Evolutionary conservation across 1,140 invertebrate genomes (phyloP).

Genomic region (Zaprionus kolodkinae): DNA sequence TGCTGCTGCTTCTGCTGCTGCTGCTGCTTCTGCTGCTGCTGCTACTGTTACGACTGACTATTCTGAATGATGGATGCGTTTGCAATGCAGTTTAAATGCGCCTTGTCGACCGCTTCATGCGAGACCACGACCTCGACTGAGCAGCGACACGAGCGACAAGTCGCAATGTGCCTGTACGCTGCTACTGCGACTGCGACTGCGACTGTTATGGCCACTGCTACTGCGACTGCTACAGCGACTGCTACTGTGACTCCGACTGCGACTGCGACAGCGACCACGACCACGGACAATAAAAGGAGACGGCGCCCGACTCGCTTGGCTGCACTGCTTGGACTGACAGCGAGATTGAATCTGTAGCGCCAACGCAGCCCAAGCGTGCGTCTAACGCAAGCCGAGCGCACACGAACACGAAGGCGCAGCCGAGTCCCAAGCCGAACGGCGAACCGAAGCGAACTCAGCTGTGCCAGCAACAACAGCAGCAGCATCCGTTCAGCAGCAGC

Average conservation of each 20-base stretch:
- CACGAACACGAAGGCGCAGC: neutral
- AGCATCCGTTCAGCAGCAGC: conserved; percentile 5
- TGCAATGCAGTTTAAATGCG: conserved; percentile 15
- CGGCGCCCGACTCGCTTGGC: conserved; percentile 33
- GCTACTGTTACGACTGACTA: neutral
- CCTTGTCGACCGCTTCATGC: conserved; percentile 52
- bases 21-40: neutral
- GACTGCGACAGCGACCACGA: conserved; percentile 27
- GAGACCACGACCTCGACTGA: conserved; percentile 69
- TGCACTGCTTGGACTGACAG: conserved; percentile 46
- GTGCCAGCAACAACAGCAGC: conserved; percentile 15
- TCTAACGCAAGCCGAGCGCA: neutral
- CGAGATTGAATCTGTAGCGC: conserved; percentile 16
- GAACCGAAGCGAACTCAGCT: neutral
- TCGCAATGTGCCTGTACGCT: conserved; percentile 6
- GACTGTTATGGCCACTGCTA: conserved; percentile 13
- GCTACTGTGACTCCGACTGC: conserved; percentile 17
- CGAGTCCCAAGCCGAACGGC: neutral
- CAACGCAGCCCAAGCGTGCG: conserved; percentile 6
- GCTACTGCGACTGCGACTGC: conserved; percentile 14
- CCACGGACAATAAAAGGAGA: conserved; percentile 25
- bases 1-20: neutral
- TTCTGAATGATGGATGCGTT: conserved; percentile 13
- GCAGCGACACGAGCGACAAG: conserved; percentile 26
- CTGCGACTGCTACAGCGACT: conserved; percentile 4